These are phyloP conservation scores for Gopherus evgoodei DNA, from an alignment of 2,113 vertebrate species.

Conservation along the genomic window DNA sequence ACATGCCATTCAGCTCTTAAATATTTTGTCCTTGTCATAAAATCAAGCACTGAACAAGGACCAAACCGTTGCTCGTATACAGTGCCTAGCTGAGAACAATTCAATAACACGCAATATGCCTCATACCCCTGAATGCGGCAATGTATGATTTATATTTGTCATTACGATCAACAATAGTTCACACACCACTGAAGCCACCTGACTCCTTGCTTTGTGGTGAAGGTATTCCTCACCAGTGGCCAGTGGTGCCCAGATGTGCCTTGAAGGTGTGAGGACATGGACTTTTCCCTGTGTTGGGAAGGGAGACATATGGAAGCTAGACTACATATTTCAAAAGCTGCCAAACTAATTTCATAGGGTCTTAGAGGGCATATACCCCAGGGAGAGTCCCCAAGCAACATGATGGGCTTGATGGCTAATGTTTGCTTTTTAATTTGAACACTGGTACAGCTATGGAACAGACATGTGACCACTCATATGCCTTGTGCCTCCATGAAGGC, in stretches of 20 bases:
- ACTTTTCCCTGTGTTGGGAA: background rate
- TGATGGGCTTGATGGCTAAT: slow-evolving; percentile 46
- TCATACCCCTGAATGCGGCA: background rate
- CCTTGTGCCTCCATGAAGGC: background rate
- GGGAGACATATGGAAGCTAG: slow-evolving; percentile 60
- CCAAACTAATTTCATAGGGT: slow-evolving; percentile 57
- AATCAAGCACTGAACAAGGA: background rate
- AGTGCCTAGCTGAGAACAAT: accelerated
- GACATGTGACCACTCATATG: background rate
- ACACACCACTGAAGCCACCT: accelerated
- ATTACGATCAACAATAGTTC: accelerated
- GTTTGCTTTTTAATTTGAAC: slow-evolving; percentile 8
- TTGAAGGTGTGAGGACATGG: background rate
- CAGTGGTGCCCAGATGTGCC: background rate
- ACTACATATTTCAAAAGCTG: slow-evolving; percentile 54
- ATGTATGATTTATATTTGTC: background rate
- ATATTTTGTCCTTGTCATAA: background rate
- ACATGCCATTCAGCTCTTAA: accelerated
- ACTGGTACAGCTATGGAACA: background rate
- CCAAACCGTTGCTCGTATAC: accelerated
- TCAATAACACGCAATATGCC: accelerated
- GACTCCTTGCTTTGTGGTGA: background rate
- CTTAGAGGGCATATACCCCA: slow-evolving; percentile 15
- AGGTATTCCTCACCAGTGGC: background rate
- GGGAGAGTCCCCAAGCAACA: slow-evolving; percentile 45